Evolutionary conservation across 2,888 invertebrate genomes (phyloP), one percentile per base, ranked within the genome.

Genomic region (Trissolcus brochymenae): DNA sequence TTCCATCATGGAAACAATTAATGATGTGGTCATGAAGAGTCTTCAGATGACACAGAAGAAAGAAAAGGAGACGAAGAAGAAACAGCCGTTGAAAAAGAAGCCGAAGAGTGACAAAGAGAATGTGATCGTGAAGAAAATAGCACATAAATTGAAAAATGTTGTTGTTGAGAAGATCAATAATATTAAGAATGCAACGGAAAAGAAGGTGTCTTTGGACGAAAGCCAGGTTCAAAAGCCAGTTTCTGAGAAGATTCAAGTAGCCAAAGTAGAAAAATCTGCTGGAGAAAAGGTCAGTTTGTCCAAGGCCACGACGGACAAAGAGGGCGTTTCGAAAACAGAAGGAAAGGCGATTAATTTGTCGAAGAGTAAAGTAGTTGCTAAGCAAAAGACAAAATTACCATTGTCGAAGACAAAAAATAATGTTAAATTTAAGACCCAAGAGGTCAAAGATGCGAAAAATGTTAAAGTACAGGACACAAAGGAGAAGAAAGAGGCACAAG

Each of bases 101-200:
- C 84, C 85, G 43, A 85, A 87, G 61, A 78, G 80, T 21, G 85
- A 83, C 50, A 83, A 81, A 6, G 79, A 81, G 43, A 55, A 55
- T 6, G 76, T 82, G n/a, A 78, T 82, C 16, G 81, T 83, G 9
- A 87, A 86, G 84, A 90, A 79, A 88, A 90, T 84, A 84, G 87
- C 76, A 86, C 90, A 84, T 88, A 91, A 83, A 86, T 86, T 82
- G 85, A 90, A 83, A 79, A 89, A 73, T 88, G 91, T 79, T 13
- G 80, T 82, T 1, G 40, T 78, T 11, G 84, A 84, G 13, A 86
- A 84, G 53, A 51, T 87, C 1, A 76, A 61, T 51, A 51, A 40
- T n/a, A 17, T 51, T 1, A 76, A 76, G 46, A 67, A 43, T 11
- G 46, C 16, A 1, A 16, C n/a, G 2, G 60, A 70, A 1, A 68